These are phyloP conservation scores for Peromyscus eremicus DNA, from an alignment of 2,797 vertebrate genomes.

Conservation along the genomic window DNA sequence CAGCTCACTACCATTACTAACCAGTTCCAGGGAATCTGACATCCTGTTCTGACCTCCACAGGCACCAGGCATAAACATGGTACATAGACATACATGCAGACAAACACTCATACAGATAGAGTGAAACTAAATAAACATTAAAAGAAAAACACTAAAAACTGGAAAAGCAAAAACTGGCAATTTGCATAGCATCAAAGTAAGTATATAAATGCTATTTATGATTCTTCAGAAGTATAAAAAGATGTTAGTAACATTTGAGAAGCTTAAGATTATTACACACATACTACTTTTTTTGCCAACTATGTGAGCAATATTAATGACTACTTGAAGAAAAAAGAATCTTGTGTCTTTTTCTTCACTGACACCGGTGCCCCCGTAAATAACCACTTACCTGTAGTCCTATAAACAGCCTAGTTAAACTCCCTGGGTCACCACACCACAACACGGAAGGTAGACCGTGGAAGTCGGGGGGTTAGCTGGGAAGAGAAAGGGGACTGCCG, in stretches of 20 bases:
- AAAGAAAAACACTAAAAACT: not conserved
- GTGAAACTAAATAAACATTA: not conserved
- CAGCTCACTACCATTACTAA: not conserved
- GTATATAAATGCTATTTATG: conserved; percentile 1
- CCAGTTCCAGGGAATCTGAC: not conserved
- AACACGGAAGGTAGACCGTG: not conserved
- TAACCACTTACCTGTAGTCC: not conserved
- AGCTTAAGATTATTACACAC: not conserved
- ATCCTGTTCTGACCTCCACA: not conserved
- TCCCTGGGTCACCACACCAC: not conserved
- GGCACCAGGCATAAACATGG: too few species aligned
- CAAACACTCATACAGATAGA: too few species aligned
- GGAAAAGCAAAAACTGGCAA: not conserved
- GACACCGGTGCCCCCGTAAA: not conserved
- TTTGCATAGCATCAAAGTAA: not conserved
- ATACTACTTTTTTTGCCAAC: not conserved
- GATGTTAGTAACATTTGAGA: not conserved
- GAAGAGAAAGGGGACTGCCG: not conserved
- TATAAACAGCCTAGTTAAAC: not conserved
- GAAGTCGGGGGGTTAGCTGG: not conserved
- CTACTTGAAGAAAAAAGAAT: not conserved
- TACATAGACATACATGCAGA: not conserved
- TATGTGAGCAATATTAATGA: not conserved
- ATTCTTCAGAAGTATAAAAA: not conserved
- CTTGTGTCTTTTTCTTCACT: not conserved